Base-by-base conservation (phyloP, 1,140 invertebrate species). In the Neomicropteryx cornuta region DNA sequence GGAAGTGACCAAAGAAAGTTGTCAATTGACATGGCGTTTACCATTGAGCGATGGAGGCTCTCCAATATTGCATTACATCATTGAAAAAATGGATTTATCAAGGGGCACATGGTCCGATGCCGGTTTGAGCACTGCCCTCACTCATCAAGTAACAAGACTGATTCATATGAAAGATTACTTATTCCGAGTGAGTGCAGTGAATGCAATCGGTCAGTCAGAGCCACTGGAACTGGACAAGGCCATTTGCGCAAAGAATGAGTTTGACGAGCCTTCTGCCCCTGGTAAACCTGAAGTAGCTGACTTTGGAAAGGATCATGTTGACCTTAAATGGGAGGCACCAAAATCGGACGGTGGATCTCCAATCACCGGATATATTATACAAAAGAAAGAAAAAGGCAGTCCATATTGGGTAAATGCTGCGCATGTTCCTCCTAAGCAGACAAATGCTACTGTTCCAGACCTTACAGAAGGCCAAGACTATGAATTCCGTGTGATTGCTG, bases 1-100 rank as follows among this genome's bases (percentile, higher is more conserved):
- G 22, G 82, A 87, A 48, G 76, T 97, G 10, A 91, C 86, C 1
- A 91, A 92, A 53, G 90, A 97, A 50, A 85, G 87, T 47, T 90
- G 88, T 43, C 79, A 82, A 28, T 58, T 97, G 18, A 67, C 79
- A 21, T 92, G 90, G 90, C 79, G 78, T 51, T 58, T 79, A 43
- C 86, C 93, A 18, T 67, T 79, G 30, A 87, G 93, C 53, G 88
- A 93, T 60, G 92, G 93, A 43, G 93, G 91, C 22, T 87, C 83
- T 36, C 89, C 91, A 10, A 94, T 96, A 52, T 65, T 91, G n/a
- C 91, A 96, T 58, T 99, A 98, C 53, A 71, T 97, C 20, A 77
- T 98, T 39, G 94, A 99, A 58, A 98, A 97, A 66, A 96, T 96
- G 88, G 95, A 97, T 53, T 72, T 92, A 1, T 82, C 87, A 2